Evolutionary conservation across 2,888 invertebrate genomes (phyloP).

Genomic region (Trichogramma evanescens): DNA sequence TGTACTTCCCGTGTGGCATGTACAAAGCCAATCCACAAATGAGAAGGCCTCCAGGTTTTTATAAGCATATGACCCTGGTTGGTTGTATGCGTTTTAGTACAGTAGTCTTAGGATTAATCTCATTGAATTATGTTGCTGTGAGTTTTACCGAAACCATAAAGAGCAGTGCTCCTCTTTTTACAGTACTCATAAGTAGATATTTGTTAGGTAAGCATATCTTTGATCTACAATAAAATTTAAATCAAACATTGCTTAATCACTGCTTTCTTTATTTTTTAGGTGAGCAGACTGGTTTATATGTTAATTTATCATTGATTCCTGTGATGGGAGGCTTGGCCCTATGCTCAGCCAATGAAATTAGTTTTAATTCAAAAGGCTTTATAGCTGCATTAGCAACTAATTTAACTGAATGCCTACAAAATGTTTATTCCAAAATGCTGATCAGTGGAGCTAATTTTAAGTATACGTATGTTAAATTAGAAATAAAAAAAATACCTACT

Average conservation of each 20-base stretch:
- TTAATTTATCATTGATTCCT: slow-evolving; percentile 66
- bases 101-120: slow-evolving; percentile 65
- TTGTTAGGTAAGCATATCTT: slow-evolving; percentile 50
- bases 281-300: slow-evolving; percentile 61
- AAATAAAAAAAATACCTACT: not conserved
- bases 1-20: slow-evolving; percentile 69
- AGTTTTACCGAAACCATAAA: slow-evolving; percentile 78
- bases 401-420: slow-evolving; percentile 71
- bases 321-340: slow-evolving; percentile 71
- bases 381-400: slow-evolving; percentile 71
- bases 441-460: slow-evolving; percentile 67
- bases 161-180: slow-evolving; percentile 73
- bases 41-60: slow-evolving; percentile 62
- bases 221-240: not conserved
- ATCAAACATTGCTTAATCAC: not conserved
- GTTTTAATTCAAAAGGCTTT: slow-evolving; percentile 67
- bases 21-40: slow-evolving; percentile 56
- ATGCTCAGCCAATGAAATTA: slow-evolving; percentile 70
- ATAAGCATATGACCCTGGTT: slow-evolving; percentile 65
- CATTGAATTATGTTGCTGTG: slow-evolving; percentile 70
- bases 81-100: slow-evolving; percentile 68
- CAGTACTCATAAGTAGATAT: slow-evolving; percentile 65
- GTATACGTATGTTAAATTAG: slow-evolving; percentile 58
- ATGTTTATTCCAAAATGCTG: slow-evolving; percentile 71
- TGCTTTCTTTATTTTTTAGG: slow-evolving; percentile 43